Evolutionary conservation across 2,888 invertebrate species (phyloP).

Genomic region (Falcaria lacertinaria): DNA sequence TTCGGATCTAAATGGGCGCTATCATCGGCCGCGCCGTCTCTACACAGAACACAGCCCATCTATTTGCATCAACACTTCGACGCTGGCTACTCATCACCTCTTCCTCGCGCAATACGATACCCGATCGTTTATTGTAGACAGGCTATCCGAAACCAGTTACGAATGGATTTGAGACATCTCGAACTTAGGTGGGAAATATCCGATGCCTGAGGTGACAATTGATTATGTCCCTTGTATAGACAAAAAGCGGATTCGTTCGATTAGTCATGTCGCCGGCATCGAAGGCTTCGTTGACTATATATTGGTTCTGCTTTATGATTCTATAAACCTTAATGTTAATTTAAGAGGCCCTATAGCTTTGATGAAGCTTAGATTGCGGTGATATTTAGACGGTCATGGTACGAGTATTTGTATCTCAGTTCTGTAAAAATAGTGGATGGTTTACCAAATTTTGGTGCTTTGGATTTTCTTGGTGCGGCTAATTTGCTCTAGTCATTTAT

Average conservation of each 20-base stretch:
- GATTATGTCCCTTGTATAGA: constrained; percentile 64
- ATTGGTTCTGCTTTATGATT: constrained; percentile 75
- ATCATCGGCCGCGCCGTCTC: constrained; percentile 43
- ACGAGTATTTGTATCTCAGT: too few relatives aligned
- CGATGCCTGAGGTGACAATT: constrained; percentile 71
- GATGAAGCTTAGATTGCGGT: constrained; percentile 64
- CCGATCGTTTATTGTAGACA: constrained; percentile 65
- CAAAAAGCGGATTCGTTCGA: constrained; percentile 74
- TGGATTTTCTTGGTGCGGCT: too few relatives aligned
- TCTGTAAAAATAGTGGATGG: too few relatives aligned
- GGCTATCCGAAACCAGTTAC: constrained; percentile 66
- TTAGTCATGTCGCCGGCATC: constrained; percentile 70
- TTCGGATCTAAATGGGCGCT: constrained; percentile 47
- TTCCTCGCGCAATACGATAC: constrained; percentile 74
- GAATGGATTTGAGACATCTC: constrained; percentile 60
- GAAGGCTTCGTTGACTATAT: constrained; percentile 72
- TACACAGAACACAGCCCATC: constrained; percentile 47
- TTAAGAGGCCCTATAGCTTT: constrained; percentile 74
- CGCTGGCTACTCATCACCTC: constrained; percentile 71
- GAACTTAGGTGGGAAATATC: constrained; percentile 65
- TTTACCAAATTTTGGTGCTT: too few relatives aligned
- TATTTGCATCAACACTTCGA: constrained; percentile 57
- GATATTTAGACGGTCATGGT: too few relatives aligned
- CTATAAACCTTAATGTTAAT: constrained; percentile 76
- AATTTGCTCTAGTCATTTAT: too few relatives aligned